Base-by-base conservation (phyloP, 2,888 invertebrate species). In the Xylota sylvarum region DNA sequence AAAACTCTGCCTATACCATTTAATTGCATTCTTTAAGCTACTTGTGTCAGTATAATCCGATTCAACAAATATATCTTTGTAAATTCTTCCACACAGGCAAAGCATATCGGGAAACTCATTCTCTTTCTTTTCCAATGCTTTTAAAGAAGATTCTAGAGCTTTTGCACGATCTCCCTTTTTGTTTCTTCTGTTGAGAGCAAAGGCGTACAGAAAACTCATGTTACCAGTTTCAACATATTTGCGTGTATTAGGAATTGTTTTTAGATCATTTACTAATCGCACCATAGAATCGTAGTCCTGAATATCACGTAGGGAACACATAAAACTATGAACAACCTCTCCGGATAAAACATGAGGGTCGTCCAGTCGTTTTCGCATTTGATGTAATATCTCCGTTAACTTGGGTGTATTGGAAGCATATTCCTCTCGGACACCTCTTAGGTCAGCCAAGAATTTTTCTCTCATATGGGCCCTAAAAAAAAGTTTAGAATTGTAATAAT, bases 211-310 rank as follows among this genome's bases (percentile, higher is more conserved):
- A 92, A 97, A 97, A 92, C 96, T 95, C 90, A 99, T 98, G 88
- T 97, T 97, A 14, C 97, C 96, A 83, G 98, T 97, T 90, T 97
- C 97, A 35, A 97, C 95, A 91, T 97, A 97, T 91, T 97, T 97
- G 90, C 96, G 96, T 87, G 97, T 95, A 89, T 96, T 97, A 88
- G 98, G 98, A 87, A 99, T 95, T 2, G 97, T 96, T 91, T 96
- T 96, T 87, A 99, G 93, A 91, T 99, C 99, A 90, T 98, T 98
- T 0, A 99, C 98, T 52, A 99, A 94, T 89, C 97, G 97, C 19
- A 99, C 99, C 96, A 99, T 99, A 0, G 98, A 97, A 92, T 99
- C 98, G 90, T 99, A 99, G 91, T 98, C 98, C 94, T 98, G 97
- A 88, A 97, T 96, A 92, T 98, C 98, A 19, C 98, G 93, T 90